phyloP scores from a whole-genome alignment of 1,140 invertebrate species.

The Caenorhabditis elegans region WBcel235 BX284602.5:8023001-8023500 shows the following conservation, averaged over 20 bases:
- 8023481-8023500: background rate
- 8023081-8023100: background rate
- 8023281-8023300: background rate
- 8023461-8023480: background rate
- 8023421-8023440: background rate
- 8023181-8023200: background rate
- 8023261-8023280: background rate
- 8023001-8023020: background rate
- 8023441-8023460: background rate
- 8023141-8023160: background rate
- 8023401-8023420: background rate
- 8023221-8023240: background rate
- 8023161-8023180: background rate
- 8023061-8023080: background rate
- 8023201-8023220: background rate
- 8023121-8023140: background rate
- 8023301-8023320: background rate
- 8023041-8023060: background rate
- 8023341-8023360: background rate
- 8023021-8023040: no score
- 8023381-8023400: background rate
- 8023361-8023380: background rate
- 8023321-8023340: background rate
- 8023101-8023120: background rate
- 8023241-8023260: background rate